These are phyloP conservation scores for Neostethus bicornis DNA, from an alignment of 2,797 vertebrate species.

Conservation along the genomic window DNA sequence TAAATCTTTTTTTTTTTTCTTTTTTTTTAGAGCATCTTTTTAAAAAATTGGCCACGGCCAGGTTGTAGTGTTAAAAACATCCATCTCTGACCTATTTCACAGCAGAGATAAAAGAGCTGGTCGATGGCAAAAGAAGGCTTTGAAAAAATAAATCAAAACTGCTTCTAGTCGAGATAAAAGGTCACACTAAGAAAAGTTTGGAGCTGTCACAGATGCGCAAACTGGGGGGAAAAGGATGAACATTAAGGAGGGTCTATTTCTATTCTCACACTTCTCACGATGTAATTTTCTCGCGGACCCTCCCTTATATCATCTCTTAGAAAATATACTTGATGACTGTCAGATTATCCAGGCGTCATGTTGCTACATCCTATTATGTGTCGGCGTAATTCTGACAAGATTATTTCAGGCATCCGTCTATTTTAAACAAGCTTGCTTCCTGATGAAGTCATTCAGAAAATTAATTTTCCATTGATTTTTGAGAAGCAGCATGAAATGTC, in stretches of 20 bases:
- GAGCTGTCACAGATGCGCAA: constrained; percentile 21
- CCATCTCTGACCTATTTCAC: constrained; percentile 20
- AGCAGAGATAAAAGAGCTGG: constrained; percentile 20
- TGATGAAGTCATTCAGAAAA: constrained; percentile 27
- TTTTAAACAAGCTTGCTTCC: constrained; percentile 9
- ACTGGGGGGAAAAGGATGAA: constrained; percentile 6
- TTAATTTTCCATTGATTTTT: constrained; percentile 15
- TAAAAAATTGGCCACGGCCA: constrained; percentile 6
- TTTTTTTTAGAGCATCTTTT: constrained; percentile 12
- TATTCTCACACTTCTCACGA: constrained; percentile 21
- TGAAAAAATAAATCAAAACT: background rate
- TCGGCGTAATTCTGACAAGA: constrained; percentile 8
- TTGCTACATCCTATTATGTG: constrained; percentile 10
- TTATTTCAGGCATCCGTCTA: constrained; percentile 25
- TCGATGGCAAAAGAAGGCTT: constrained; percentile 11
- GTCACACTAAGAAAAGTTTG: constrained; percentile 32
- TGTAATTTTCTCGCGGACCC: constrained; percentile 30
- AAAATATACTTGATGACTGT: constrained; percentile 21
- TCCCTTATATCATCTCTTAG: constrained; percentile 16
- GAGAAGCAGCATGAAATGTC: background rate
- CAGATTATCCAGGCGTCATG: constrained; percentile 26
- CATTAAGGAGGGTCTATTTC: constrained; percentile 23
- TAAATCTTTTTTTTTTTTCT: constrained; percentile 4
- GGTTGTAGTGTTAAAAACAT: background rate
- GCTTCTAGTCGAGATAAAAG: constrained; percentile 36